These are phyloP conservation scores for Parnassius smintheus DNA, from an alignment of 2,888 invertebrate genomes.

Conservation along the genomic window DNA sequence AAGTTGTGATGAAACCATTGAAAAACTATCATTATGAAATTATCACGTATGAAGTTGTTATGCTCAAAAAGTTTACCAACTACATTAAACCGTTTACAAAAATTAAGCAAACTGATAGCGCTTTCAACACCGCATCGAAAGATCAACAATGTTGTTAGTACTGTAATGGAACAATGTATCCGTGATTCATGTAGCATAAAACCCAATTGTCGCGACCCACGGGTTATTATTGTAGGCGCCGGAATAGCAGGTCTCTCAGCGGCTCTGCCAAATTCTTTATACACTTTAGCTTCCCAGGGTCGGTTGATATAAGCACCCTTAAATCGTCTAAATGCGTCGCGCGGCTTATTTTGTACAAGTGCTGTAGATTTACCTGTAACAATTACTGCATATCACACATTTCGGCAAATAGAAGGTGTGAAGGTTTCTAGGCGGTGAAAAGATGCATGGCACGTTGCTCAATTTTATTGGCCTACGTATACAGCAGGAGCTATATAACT, in stretches of 20 bases:
- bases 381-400: conserved; percentile 84
- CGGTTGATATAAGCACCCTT: conserved; percentile 83
- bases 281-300: conserved; percentile 85
- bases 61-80: conserved; percentile 35
- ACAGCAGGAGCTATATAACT: conserved; percentile 85
- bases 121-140: conserved; percentile 32
- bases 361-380: conserved; percentile 84
- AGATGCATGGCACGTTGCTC: conserved; percentile 82
- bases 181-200: conserved; percentile 80
- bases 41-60: conserved; percentile 55
- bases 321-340: conserved; percentile 73
- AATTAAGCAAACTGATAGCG: conserved; percentile 28
- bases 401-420: conserved; percentile 84
- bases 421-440: conserved; percentile 82
- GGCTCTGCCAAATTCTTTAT: conserved; percentile 87
- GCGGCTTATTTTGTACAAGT: conserved; percentile 84
- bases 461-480: conserved; percentile 84
- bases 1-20: conserved; percentile 31
- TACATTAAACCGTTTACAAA: conserved; percentile 8
- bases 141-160: conserved; percentile 47
- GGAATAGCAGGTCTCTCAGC: conserved; percentile 91
- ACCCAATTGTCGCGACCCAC: conserved; percentile 81
- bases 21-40: conserved; percentile 58
- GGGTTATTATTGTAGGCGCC: conserved; percentile 88
- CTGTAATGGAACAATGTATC: conserved; percentile 70